Evolutionary conservation across 2,888 invertebrate species (phyloP).

Genomic region (Netelia melanura): DNA sequence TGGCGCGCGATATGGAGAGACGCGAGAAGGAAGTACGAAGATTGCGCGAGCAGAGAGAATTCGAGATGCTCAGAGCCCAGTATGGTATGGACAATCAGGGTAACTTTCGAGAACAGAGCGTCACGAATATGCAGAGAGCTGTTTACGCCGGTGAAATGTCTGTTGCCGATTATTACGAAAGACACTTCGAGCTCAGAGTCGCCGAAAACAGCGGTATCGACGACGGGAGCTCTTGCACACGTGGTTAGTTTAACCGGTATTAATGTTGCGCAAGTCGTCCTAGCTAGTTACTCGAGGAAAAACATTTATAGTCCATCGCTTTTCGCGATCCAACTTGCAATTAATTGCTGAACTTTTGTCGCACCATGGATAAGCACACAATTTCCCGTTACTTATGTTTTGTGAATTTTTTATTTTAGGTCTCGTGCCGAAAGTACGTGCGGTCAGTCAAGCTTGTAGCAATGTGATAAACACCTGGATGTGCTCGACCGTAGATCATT

Average conservation of each 20-base stretch:
- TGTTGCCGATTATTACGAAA: slow-evolving; percentile 94
- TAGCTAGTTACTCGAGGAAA: too few relatives aligned
- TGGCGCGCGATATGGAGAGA: slow-evolving; percentile 86
- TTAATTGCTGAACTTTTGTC: too few relatives aligned
- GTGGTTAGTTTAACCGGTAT: slow-evolving; percentile 86
- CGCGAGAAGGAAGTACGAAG: slow-evolving; percentile 89
- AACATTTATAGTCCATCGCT: too few relatives aligned
- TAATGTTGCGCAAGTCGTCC: neutral
- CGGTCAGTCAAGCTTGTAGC: slow-evolving; percentile 84
- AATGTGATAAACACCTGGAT: slow-evolving; percentile 90
- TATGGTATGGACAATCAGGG: slow-evolving; percentile 96
- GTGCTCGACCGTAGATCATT: slow-evolving; percentile 94
- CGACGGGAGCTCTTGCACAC: slow-evolving; percentile 92
- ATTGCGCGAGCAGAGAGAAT: slow-evolving; percentile 92
- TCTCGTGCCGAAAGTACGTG: slow-evolving; percentile 85
- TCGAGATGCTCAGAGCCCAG: slow-evolving; percentile 92
- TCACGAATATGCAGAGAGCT: slow-evolving; percentile 92
- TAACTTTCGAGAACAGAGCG: slow-evolving; percentile 92
- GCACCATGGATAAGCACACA: too few relatives aligned
- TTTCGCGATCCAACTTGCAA: too few relatives aligned
- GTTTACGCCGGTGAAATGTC: slow-evolving; percentile 95
- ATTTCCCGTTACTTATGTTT: neutral
- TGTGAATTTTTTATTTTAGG: slow-evolving; percentile 72
- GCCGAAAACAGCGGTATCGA: slow-evolving; percentile 93
- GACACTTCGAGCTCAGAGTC: slow-evolving; percentile 90